phyloP scores from a whole-genome alignment of 2,888 invertebrate genomes.

The Apotomis betuletana region DNA sequence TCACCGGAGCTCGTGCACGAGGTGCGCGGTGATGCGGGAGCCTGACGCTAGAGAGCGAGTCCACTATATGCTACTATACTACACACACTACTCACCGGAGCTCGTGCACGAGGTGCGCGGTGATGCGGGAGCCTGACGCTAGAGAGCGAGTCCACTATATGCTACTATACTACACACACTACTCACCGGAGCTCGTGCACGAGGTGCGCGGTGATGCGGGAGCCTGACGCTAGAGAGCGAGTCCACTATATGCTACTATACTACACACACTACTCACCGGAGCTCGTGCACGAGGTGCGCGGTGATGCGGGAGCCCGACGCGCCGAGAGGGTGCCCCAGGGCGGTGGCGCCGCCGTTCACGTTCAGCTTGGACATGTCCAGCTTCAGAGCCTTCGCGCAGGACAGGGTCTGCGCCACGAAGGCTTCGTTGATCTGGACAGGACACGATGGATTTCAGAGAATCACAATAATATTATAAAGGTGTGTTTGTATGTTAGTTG shows the following conservation, averaged over 20 bases:
- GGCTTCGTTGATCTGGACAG: slow-evolving; percentile 96
- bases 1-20: too few relatives aligned
- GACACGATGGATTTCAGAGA: background rate
- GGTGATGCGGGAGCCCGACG: slow-evolving; percentile 96
- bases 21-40: too few relatives aligned
- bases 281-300: slow-evolving; percentile 96
- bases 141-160: too few relatives aligned
- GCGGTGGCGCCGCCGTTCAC: slow-evolving; percentile 98
- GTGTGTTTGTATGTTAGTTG: too few relatives aligned
- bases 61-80: too few relatives aligned
- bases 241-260: too few relatives aligned
- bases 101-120: slow-evolving; percentile 95
- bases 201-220: too few relatives aligned
- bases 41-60: too few relatives aligned
- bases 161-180: too few relatives aligned
- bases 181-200: too few relatives aligned
- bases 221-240: too few relatives aligned
- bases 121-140: slow-evolving; percentile 96
- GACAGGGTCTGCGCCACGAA: slow-evolving; percentile 97
- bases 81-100: slow-evolving; percentile 85
- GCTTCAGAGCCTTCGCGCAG: slow-evolving; percentile 93
- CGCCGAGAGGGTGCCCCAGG: slow-evolving; percentile 98
- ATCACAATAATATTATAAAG: too few relatives aligned
- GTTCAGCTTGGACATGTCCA: slow-evolving; percentile 95
- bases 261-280: slow-evolving; percentile 80